Percentiles rank a stretch among this genome's conserved stretches.
These are phyloP conservation scores for Xanthorhoe spadicearia DNA, from an alignment of 2,888 invertebrate species.

Conservation along the genomic window DNA sequence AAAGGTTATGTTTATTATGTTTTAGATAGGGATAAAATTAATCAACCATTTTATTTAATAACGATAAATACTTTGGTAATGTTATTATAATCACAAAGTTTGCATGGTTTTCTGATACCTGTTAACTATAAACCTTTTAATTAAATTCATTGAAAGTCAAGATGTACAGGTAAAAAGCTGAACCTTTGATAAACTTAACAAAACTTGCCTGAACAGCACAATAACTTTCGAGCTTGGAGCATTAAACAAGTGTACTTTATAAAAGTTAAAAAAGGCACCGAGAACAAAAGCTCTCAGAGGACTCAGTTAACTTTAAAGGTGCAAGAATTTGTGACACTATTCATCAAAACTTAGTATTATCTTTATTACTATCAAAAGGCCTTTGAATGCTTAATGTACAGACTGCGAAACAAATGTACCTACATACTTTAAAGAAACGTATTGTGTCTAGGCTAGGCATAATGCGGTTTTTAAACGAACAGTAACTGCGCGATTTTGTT, in stretches of 20 bases:
- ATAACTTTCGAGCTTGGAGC: slow-evolving; percentile 2
- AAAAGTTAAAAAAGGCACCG: background rate
- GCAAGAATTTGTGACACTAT: background rate
- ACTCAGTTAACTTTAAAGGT: slow-evolving; percentile 1
- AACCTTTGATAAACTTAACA: background rate
- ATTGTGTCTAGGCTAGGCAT: too few species aligned
- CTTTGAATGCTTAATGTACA: background rate
- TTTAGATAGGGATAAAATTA: too few species aligned
- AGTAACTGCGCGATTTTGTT: too few species aligned
- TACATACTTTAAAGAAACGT: too few species aligned
- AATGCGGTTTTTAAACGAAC: too few species aligned
- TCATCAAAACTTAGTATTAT: slow-evolving; percentile 8
- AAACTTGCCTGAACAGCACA: background rate
- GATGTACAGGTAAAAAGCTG: background rate
- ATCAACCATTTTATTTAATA: too few species aligned
- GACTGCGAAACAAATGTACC: too few species aligned
- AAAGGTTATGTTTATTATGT: too few species aligned
- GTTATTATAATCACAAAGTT: too few species aligned
- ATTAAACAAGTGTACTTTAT: background rate
- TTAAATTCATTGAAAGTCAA: background rate
- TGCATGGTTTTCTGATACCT: too few species aligned
- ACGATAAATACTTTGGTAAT: too few species aligned
- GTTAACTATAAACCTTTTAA: background rate
- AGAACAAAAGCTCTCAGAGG: background rate
- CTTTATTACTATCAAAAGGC: background rate